These are phyloP conservation scores for Drosophila yooni DNA, from an alignment of 2,888 invertebrate genomes.

Conservation along the genomic window DNA sequence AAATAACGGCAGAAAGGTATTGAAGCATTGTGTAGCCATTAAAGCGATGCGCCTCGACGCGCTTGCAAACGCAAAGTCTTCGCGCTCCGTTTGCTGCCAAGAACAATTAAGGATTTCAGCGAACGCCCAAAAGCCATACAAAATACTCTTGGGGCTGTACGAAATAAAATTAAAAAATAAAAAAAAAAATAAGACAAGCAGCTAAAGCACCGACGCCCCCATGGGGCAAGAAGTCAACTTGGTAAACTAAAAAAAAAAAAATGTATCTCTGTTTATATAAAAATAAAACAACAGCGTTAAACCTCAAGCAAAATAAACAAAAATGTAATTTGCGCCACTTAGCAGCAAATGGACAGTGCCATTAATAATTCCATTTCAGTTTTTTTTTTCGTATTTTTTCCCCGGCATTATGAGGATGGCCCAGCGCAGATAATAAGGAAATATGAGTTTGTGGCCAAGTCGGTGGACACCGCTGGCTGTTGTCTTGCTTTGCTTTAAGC, in stretches of 20 bases:
- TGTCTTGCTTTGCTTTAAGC: constrained; percentile 45
- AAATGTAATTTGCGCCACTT: constrained; percentile 80
- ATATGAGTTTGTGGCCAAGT: constrained; percentile 67
- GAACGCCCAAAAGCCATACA: constrained; percentile 66
- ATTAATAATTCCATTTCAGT: constrained; percentile 77
- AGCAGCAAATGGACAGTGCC: constrained; percentile 80
- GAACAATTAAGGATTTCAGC: constrained; percentile 70
- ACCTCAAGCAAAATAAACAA: constrained; percentile 71
- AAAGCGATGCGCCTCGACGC: constrained; percentile 67
- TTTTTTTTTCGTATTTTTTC: constrained; percentile 19
- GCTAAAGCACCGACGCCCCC: constrained; percentile 23
- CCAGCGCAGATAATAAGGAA: constrained; percentile 71
- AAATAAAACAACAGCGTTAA: constrained; percentile 51
- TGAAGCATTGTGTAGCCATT: constrained; percentile 62
- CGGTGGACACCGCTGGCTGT: constrained; percentile 31
- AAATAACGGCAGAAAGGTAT: constrained; percentile 64
- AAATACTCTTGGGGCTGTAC: constrained; percentile 34
- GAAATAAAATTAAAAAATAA: constrained; percentile 47
- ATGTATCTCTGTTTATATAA: constrained; percentile 27
- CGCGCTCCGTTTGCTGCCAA: constrained; percentile 49
- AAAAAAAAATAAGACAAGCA: constrained; percentile 26
- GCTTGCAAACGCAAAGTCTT: constrained; percentile 44
- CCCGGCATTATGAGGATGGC: constrained; percentile 41
- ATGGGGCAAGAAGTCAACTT: constrained; percentile 61
- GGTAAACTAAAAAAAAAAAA: constrained; percentile 23